Evolutionary conservation across 2,797 vertebrate species (phyloP), one percentile per base, ranked within the genome.

Genomic region (Enteromius mattozi): DNA sequence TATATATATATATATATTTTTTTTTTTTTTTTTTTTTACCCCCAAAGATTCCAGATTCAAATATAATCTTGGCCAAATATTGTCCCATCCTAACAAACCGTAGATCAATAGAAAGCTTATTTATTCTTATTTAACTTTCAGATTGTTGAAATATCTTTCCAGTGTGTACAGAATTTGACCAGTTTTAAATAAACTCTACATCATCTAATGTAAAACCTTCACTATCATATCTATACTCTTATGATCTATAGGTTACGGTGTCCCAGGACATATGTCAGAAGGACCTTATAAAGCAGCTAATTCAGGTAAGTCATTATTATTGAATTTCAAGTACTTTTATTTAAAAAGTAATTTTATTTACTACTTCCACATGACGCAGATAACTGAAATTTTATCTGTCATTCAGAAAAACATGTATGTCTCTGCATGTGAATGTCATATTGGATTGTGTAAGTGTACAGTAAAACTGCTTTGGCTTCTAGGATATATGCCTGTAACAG

Each of bases 401-500:
- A 42, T 78, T 78, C 5, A 78, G 10, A 63, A 78, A 78, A 4
- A 27, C 8, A 45, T 30, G 75, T 51, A 35, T 40, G 47, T 56
- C 4, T 42, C 24, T 59, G 30, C 4, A 63, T 75, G 65, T 42
- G 1, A 37, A 10, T 68, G 9, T 30, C 35, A 61, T 19, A 72
- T 78, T 59, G 21, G 16, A 3, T 45, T 80, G 70, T 56, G 27
- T 6, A 30, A 59, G 27, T 84, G 79, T 75, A 51, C 12, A 21
- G n/a, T 65, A 33, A 87, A 33, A 78, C 40, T 86, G 54, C 87
- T 88, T 86, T 61, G 8, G 27, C 82, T 88, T 56, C 70, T 86
- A 95, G 94, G 93, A 71, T 93, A 93, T 10, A 88, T 88, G 8
- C 37, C 82, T 80, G 56, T 85, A 56, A 88, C 80, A 12, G 89